These are phyloP conservation scores for Laticauda laticaudata DNA, from an alignment of 2,113 vertebrate genomes.

Conservation along the genomic window DNA sequence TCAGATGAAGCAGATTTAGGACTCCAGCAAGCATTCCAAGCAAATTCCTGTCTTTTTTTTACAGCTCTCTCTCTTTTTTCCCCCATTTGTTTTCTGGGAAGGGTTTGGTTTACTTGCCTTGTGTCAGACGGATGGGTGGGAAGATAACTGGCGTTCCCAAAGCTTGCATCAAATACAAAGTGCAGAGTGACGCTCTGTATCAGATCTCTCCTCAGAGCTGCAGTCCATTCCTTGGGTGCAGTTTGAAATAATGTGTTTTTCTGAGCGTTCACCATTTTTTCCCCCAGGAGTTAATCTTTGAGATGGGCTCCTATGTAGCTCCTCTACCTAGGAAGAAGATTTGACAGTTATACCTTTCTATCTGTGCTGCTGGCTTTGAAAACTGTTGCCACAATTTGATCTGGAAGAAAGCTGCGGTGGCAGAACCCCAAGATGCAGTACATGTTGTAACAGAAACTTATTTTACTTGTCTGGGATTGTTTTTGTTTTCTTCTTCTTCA, in stretches of 20 bases:
- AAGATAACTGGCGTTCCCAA: neutral
- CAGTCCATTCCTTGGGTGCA: neutral
- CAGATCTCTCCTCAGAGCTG: neutral
- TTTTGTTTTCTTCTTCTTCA: neutral
- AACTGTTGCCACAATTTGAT: neutral
- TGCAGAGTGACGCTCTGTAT: neutral
- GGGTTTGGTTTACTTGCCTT: neutral
- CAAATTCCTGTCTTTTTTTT: neutral
- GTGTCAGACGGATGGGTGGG: neutral
- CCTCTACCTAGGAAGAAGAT: neutral
- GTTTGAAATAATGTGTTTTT: neutral
- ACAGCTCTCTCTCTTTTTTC: neutral
- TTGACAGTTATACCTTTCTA: neutral
- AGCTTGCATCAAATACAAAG: too few species aligned
- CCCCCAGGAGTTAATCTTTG: neutral
- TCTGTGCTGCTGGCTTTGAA: neutral
- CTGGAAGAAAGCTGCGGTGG: neutral
- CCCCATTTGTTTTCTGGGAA: neutral
- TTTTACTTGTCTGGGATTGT: neutral
- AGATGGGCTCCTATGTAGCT: neutral
- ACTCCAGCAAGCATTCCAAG: neutral
- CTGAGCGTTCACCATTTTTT: neutral
- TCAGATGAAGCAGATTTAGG: neutral
- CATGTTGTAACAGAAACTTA: neutral
- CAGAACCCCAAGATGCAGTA: neutral